Percentiles rank a stretch among this genome's conserved stretches.
Evolutionary conservation across 2,797 vertebrate species (phyloP).

Genomic region (Oreortyx pictus): DNA sequence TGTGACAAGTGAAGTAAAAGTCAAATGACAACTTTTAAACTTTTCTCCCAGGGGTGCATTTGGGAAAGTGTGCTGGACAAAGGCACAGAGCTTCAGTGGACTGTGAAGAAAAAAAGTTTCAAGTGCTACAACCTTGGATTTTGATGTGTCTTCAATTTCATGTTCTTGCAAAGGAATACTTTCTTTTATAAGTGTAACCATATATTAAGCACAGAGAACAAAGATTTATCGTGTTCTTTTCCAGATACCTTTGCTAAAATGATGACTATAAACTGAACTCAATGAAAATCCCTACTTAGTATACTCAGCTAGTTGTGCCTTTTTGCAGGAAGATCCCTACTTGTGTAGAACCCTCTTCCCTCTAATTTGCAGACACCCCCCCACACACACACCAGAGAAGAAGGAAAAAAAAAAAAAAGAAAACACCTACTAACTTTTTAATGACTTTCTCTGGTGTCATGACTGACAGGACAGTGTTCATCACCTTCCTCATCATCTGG

Average conservation of each 20-base stretch:
- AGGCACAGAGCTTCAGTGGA: neutral
- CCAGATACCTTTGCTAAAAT: neutral
- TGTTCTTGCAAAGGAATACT: neutral
- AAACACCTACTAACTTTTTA: neutral
- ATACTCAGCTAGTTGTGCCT: neutral
- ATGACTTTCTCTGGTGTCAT: neutral
- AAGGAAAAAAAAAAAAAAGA: neutral
- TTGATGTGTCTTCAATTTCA: neutral
- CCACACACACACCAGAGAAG: no score
- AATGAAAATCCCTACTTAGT: neutral
- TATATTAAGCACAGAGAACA: neutral
- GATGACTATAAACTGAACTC: neutral
- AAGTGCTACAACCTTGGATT: neutral
- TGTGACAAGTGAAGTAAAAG: neutral
- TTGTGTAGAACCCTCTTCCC: neutral
- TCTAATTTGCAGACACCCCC: neutral
- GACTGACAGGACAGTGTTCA: fast-evolving
- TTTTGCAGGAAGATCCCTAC: neutral
- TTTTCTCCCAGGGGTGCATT: neutral
- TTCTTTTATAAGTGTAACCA: neutral
- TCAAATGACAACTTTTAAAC: conserved; percentile 1
- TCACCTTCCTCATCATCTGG: neutral
- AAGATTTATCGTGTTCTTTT: neutral
- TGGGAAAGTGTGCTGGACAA: neutral
- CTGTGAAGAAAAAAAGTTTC: neutral